A percentile compares a stretch with the other conserved stretches of the same genome.
phyloP scores from a whole-genome alignment of 2,888 invertebrate species.

The Isoperla grammatica region DNA sequence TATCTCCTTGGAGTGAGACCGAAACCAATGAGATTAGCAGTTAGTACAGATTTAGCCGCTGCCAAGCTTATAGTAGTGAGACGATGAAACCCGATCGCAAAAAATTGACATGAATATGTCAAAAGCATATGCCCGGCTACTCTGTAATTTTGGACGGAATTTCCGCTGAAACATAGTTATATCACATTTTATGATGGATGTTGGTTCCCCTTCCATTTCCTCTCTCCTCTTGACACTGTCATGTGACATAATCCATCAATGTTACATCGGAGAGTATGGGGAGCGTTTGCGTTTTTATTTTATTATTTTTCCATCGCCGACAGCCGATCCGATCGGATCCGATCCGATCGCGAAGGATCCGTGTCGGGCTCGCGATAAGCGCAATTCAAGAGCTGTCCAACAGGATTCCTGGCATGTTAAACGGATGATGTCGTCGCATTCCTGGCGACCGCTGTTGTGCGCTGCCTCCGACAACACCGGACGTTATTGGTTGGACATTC shows the following conservation, averaged over 20 bases:
- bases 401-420: too few relatives aligned
- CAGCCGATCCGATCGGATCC: too few relatives aligned
- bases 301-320: conserved; percentile 12
- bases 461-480: too few relatives aligned
- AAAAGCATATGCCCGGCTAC: neutral
- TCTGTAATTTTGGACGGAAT: conserved; percentile 14
- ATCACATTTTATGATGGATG: conserved; percentile 16
- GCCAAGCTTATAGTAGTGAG: neutral
- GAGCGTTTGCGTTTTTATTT: conserved; percentile 6
- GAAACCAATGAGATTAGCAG: neutral
- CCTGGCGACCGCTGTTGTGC: too few relatives aligned
- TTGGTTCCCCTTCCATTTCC: neutral
- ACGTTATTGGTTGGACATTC: too few relatives aligned
- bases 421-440: too few relatives aligned
- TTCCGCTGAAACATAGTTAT: conserved; percentile 13
- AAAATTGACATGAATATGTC: conserved; percentile 16
- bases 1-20: conserved; percentile 3
- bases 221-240: conserved; percentile 16
- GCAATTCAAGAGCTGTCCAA: neutral
- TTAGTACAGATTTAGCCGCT: neutral
- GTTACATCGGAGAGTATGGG: conserved; percentile 2
- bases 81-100: neutral
- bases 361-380: neutral
- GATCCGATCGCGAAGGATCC: conserved; percentile 5
- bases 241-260: conserved; percentile 17